Evolutionary conservation across 2,113 vertebrate species (phyloP).

Genomic region (Canis aureus): DNA sequence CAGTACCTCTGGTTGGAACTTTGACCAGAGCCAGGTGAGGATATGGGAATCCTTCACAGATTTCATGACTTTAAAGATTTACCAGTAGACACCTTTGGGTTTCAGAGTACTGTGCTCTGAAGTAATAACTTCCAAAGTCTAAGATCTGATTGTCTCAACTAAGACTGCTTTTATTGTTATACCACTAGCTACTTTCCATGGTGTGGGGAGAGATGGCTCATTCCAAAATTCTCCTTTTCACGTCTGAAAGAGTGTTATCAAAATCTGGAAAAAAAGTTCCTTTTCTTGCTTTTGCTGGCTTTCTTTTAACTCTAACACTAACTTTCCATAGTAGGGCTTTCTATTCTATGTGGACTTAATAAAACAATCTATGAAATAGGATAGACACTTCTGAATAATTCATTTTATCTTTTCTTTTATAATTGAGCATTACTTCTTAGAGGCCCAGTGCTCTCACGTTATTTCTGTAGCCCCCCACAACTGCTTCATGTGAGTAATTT

Average conservation of each 20-base stretch:
- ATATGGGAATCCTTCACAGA: conserved; percentile 20
- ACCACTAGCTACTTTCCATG: not conserved
- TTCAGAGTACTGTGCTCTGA: conserved; percentile 4
- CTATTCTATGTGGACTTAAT: not conserved
- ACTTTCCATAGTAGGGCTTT: not conserved
- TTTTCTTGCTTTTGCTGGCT: not conserved
- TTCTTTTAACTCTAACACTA: not conserved
- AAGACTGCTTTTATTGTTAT: not conserved
- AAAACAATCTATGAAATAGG: not conserved
- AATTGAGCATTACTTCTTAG: not conserved
- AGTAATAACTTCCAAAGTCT: not conserved
- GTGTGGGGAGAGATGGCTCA: not conserved
- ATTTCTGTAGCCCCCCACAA: not conserved
- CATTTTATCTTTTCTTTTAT: not conserved
- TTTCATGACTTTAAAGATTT: not conserved
- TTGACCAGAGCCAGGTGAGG: not conserved
- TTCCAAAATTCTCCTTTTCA: conserved; percentile 42
- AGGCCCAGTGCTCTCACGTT: not conserved
- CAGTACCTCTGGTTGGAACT: not conserved
- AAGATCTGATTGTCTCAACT: not conserved
- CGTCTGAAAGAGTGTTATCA: not conserved
- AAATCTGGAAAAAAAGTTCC: not conserved
- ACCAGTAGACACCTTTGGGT: not conserved
- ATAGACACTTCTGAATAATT: not conserved
- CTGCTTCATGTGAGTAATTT: not conserved